Base-by-base conservation (phyloP, 2,113 vertebrate genomes). In the Apteryx owenii region DNA sequence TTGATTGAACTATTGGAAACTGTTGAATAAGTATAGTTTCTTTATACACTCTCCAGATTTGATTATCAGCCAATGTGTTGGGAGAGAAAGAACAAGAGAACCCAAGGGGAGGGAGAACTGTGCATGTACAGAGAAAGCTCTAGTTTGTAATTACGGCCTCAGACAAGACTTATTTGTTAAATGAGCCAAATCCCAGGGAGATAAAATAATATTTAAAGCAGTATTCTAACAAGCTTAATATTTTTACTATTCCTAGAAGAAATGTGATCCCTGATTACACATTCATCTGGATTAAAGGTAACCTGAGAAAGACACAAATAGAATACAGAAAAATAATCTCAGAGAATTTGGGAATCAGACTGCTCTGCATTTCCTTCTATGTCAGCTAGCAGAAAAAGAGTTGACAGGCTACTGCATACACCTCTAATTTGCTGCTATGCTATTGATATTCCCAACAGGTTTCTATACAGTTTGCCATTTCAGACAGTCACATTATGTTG, bases 401-500 rank as follows among this genome's bases (percentile, higher is more conserved):
- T 21, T 92, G 94, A 79, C 77, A 81, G 80, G 53, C 26, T 90
- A 48, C 48, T 40, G 33, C 36, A 54, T 9, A 58, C 23, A 60
- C 15, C 92, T 81, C 86, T 79, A 66, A 87, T 84, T 90, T 79
- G 40, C 36, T 78, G 42, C 54, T 62, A 26, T 6, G 3, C 40
- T 64, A 54, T n/a, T 3, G 0, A 54, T 81, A 87, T 42, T 95
- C 95, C 89, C 95, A 90, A 46, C 42, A 89, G 91, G 81, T 76
- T 95, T 89, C 72, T 87, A 31, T 81, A 84, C 40, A 71, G 23
- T 60, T 85, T 91, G n/a, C 58, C 78, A 14, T 86, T 94, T 92
- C 81, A 81, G 9, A 95, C 60, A 92, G 46, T n/a, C 69, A 46
- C 21, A 68, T 90, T 87, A 64, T 38, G 81, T 72, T 94, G 93